phyloP scores from a whole-genome alignment of 2,113 vertebrate species.

The Ailuropoda melanoleuca region DNA sequence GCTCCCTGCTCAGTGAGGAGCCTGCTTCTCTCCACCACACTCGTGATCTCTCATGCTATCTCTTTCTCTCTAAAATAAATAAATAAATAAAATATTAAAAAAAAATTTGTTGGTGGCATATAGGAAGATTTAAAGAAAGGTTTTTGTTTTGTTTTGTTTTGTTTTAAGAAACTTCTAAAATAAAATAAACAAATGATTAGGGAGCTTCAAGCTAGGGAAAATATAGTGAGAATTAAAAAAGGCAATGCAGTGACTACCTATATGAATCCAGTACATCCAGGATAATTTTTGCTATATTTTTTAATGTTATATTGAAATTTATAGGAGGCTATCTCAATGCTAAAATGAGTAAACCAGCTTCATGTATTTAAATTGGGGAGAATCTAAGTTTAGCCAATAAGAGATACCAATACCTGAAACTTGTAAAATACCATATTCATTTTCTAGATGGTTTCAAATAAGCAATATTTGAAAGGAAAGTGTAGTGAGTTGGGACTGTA shows the following conservation, averaged over 20 bases:
- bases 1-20: neutral
- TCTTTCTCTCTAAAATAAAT: too few relatives aligned
- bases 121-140: neutral
- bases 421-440: neutral
- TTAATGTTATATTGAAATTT: neutral
- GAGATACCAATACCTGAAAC: neutral
- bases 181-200: neutral
- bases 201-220: neutral
- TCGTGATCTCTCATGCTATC: too few relatives aligned
- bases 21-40: neutral
- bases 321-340: too few relatives aligned
- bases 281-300: neutral
- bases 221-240: neutral
- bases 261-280: neutral
- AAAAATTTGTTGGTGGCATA: neutral
- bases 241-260: neutral
- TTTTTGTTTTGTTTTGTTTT: neutral
- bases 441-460: neutral
- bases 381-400: neutral
- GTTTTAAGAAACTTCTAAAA: neutral
- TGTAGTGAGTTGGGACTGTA: neutral
- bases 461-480: neutral
- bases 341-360: neutral
- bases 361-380: neutral
- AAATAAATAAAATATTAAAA: neutral